Base-by-base conservation (phyloP, 2,113 vertebrate genomes). In the Tragulus kanchil region DNA sequence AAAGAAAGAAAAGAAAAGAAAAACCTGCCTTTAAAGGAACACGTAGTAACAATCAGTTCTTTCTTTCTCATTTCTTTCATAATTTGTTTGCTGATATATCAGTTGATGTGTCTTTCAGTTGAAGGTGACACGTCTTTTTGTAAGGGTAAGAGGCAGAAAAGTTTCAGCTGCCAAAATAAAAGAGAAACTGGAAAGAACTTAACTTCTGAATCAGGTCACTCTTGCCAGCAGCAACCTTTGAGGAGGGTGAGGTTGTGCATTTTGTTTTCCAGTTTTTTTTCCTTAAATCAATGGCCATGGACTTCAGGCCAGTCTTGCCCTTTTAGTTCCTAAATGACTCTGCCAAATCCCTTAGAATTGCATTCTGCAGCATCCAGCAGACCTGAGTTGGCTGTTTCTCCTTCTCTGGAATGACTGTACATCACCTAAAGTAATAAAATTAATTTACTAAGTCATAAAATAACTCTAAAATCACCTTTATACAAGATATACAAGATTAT, bases 111-210 rank as follows among this genome's bases (percentile, higher is more conserved):
- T 56, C 64, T 89, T 94, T 83, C 28, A 31, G 12, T 15, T 61
- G n/a, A 25, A 62, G 84, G 12, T 56, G 81, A 25, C 73, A 21
- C 48, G 9, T 79, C 21, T 31, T 75, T 93, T 86, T 81, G 52
- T 94, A 96, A 56, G 81, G 13, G 12, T 45, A 87, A 25, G 67
- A 92, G 52, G n/a, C 58, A 92, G 84, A 56, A 77, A 92, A 88
- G 17, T 90, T 97, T 84, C 45, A 82, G 36, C 77, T 85, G 89
- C 73, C 75, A 90, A 85, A 93, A 88, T 50, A 48, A 79, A 83
- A 91, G 50, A 58, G 12, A 81, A 95, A 94, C 17, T 25, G 62
- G 17, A 3, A 83, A 88, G 42, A 96, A 92, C 88, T 90, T 59
- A 89, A 58, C 69, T 82, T 93, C 58, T 50, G 16, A 67, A 82